Conservation (phyloP, 2,797 vertebrate genomes). For the Geotrypetes seraphini region DNA sequence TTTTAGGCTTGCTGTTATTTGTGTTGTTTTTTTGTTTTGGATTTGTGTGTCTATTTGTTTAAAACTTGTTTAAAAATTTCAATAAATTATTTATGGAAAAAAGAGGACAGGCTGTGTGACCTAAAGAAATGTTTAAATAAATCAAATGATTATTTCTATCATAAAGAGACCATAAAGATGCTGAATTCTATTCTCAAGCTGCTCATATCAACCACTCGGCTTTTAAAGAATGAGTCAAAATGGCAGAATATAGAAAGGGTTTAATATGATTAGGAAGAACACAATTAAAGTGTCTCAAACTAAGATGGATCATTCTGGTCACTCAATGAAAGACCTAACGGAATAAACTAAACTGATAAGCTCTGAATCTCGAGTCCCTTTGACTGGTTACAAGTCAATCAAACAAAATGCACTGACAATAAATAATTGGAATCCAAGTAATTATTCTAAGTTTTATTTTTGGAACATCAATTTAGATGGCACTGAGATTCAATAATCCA, state of each 20-base stretch:
- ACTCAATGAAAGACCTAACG: not conserved
- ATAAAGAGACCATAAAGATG: not conserved
- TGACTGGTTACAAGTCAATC: slow-evolving; percentile 1
- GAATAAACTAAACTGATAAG: not conserved
- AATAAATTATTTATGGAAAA: too few species aligned
- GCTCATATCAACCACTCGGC: not conserved
- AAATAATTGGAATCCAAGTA: slow-evolving; percentile 13
- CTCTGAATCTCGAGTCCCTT: not conserved
- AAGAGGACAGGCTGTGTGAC: not conserved
- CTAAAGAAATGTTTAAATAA: not conserved
- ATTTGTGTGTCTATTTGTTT: too few species aligned
- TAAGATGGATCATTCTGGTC: not conserved
- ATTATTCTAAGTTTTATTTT: slow-evolving; percentile 28
- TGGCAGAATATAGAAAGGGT: not conserved
- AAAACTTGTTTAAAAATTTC: too few species aligned
- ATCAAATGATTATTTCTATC: slow-evolving; percentile 2
- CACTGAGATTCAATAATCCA: slow-evolving; percentile 35
- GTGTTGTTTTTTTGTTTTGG: too few species aligned
- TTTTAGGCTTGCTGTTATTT: too few species aligned
- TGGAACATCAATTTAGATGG: slow-evolving; percentile 28
- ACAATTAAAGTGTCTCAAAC: not conserved
- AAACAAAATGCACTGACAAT: slow-evolving; percentile 4
- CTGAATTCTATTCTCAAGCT: slow-evolving; percentile 1
- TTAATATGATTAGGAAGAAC: not conserved
- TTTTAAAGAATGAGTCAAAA: slow-evolving; percentile 1